Conservation (phyloP, 2,888 invertebrate genomes). For the Latrodectus elegans region DNA sequence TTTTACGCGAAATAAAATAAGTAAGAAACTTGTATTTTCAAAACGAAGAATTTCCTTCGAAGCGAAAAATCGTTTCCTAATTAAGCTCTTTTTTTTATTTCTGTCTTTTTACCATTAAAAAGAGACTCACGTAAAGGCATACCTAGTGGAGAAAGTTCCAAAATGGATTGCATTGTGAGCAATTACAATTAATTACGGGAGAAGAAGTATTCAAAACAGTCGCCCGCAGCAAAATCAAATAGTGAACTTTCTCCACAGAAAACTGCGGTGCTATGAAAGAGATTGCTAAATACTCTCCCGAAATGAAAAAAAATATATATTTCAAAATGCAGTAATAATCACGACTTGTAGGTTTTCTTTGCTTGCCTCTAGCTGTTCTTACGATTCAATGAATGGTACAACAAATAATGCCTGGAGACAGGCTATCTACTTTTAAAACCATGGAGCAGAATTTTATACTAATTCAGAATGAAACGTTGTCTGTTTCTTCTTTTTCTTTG, state of each 20-base stretch:
- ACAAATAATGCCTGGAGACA: slow-evolving; percentile 28
- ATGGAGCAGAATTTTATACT: slow-evolving; percentile 50
- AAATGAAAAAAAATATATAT: slow-evolving; percentile 40
- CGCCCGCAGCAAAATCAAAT: slow-evolving; percentile 67
- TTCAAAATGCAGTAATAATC: slow-evolving; percentile 63
- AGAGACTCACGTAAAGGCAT: slow-evolving; percentile 9
- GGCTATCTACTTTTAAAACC: slow-evolving; percentile 49
- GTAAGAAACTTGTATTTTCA: slow-evolving; percentile 36
- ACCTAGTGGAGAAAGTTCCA: slow-evolving; percentile 12
- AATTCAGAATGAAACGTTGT: slow-evolving; percentile 22
- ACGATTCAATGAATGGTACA: slow-evolving; percentile 27
- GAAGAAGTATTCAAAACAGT: slow-evolving; percentile 65
- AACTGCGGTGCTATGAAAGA: slow-evolving; percentile 32
- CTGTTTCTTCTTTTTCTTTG: background rate
- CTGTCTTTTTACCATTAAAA: slow-evolving; percentile 50
- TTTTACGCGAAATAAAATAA: slow-evolving; percentile 40
- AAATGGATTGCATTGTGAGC: slow-evolving; percentile 57
- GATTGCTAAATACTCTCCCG: slow-evolving; percentile 12
- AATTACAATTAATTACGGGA: slow-evolving; percentile 67
- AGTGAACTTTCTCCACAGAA: slow-evolving; percentile 70
- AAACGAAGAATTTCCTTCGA: slow-evolving; percentile 44
- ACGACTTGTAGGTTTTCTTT: slow-evolving; percentile 59
- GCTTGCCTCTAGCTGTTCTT: slow-evolving; percentile 43
- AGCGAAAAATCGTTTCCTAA: slow-evolving; percentile 61
- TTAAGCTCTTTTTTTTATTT: slow-evolving; percentile 45